Evolutionary conservation across 2,888 invertebrate genomes (phyloP).

Genomic region (Hypolimnas misippus): DNA sequence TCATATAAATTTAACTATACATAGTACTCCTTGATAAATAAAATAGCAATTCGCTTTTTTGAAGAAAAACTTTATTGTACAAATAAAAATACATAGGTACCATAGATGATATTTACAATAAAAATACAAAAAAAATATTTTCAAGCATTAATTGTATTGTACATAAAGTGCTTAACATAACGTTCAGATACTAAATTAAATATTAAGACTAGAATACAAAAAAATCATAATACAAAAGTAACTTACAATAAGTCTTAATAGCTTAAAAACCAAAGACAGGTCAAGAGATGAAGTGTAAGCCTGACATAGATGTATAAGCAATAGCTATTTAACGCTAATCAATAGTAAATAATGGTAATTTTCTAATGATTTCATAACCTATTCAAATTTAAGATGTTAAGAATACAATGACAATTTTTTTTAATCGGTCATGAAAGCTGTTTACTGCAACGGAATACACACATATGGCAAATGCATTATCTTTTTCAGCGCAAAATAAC

Average conservation of each 20-base stretch:
- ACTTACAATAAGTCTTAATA: neutral
- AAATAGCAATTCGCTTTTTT: constrained; percentile 4
- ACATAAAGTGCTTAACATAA: neutral
- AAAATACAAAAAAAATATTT: neutral
- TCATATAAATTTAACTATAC: too few species aligned
- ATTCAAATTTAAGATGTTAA: too few species aligned
- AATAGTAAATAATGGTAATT: too few species aligned
- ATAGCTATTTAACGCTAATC: too few species aligned
- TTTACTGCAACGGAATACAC: neutral
- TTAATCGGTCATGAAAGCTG: neutral
- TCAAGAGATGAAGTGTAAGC: too few species aligned
- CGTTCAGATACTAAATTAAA: neutral
- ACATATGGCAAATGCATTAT: too few species aligned
- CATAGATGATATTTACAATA: neutral
- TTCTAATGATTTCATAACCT: too few species aligned
- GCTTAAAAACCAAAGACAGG: neutral
- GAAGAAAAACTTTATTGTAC: neutral
- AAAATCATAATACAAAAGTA: neutral
- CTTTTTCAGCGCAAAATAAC: neutral
- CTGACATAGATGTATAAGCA: neutral
- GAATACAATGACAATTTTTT: too few species aligned
- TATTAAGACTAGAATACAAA: constrained; percentile 11
- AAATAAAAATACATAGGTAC: neutral
- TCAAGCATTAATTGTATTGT: neutral
- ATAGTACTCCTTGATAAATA: constrained; percentile 2